Base-by-base conservation (phyloP, 2,888 invertebrate genomes). In the Panzeria rudis region DNA sequence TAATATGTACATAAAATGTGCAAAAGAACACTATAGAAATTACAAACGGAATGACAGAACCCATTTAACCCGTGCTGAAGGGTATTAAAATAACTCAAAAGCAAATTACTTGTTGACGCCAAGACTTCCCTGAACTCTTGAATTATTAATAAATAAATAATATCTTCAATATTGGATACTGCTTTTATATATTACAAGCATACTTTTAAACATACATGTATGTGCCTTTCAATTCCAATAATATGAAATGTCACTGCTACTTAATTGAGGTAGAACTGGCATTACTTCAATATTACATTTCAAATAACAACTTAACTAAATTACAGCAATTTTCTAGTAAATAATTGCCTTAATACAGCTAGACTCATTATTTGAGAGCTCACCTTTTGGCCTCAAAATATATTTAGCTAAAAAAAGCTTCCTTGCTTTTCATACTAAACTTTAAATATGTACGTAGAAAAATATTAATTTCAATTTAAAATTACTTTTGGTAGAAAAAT, bases 341-440 rank as follows among this genome's bases (percentile, higher is more conserved):
- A 75, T 75, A 25, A 72, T 35, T 47, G 47, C 25, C n/a, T 32
- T 59, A 29, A 20, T 11, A 29, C 38, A 17, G 17, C 20, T 38
- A n/a, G 29, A 17, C 3, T 59, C 47, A 25, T 52, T 61, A 62
- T 47, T 15, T 29, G 9, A 80, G 1, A 35, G 32, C 52, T 80
- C 52, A 80, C 64, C 79, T 80, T 80, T 64, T 72, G 79, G 35
- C 72, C 72, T 25, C 25, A 66, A 44, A 54, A n/a, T n/a, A 50
- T 32, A n/a, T 56, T 15, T n/a, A 15, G 38, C 23, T 52, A 81
- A 68, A n/a, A n/a, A n/a, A 38, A 20, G 35, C 52, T 81, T 68
- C 80, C 66, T 73, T 29, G 32, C 9, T 4, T 59, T 59, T 11
- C 17, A 59, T 17, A 32, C 15, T 29, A 56, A 56, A n/a, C 29